These are phyloP conservation scores for Raillietiella orientalis DNA, from an alignment of 2,888 invertebrate genomes.

Conservation along the genomic window DNA sequence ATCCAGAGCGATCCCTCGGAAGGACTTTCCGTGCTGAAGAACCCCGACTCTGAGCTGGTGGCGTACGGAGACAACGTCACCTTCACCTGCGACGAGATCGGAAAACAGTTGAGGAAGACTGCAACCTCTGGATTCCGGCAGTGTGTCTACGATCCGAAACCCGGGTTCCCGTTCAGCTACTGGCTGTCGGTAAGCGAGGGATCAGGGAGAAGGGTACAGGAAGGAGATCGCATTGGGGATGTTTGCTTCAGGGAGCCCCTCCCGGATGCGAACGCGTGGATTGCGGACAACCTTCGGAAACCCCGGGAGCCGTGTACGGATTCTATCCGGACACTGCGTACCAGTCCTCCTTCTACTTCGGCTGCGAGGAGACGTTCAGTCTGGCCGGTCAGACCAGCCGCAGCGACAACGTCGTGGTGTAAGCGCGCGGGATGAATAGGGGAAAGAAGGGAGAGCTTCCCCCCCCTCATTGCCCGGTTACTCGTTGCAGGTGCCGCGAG, in stretches of 20 bases:
- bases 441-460: constrained; percentile 15
- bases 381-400: constrained; percentile 66
- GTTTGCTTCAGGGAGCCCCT: constrained; percentile 26
- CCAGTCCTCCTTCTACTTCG: constrained; percentile 78
- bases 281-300: constrained; percentile 64
- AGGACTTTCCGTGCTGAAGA: constrained; percentile 41
- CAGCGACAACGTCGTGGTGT: constrained; percentile 54
- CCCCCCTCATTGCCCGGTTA: constrained; percentile 11
- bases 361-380: constrained; percentile 68
- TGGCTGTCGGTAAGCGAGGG: constrained; percentile 24
- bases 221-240: not conserved
- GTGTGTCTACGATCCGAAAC: constrained; percentile 79
- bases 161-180: constrained; percentile 48
- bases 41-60: constrained; percentile 47
- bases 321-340: constrained; percentile 56
- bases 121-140: constrained; percentile 57
- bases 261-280: constrained; percentile 64
- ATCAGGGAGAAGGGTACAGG: not conserved
- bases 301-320: constrained; percentile 77
- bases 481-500: constrained; percentile 32
- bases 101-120: constrained; percentile 42
- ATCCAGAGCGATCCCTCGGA: constrained; percentile 61
- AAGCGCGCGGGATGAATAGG: too few relatives aligned
- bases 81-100: constrained; percentile 38
- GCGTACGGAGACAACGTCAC: constrained; percentile 74